Evolutionary conservation across 2,113 vertebrate species (phyloP).

Genomic region (Anguilla japonica): DNA sequence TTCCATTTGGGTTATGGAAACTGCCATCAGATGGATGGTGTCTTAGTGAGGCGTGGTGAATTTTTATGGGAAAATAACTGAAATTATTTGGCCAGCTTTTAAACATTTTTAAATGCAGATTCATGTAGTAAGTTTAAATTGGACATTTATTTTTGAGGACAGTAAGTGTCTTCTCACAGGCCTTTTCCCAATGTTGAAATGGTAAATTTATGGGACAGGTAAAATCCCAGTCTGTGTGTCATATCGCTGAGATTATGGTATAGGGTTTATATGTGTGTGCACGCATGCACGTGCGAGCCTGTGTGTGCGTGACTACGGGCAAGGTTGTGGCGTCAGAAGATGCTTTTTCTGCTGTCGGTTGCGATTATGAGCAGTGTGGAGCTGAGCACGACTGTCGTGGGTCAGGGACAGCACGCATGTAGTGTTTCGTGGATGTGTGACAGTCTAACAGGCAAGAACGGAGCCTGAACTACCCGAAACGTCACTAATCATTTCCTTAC

Average conservation of each 20-base stretch:
- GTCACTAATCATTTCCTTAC: neutral
- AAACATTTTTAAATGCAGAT: neutral
- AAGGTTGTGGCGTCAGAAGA: conserved; percentile 35
- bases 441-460: neutral
- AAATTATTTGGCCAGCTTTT: neutral
- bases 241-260: no score
- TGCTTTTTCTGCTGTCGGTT: conserved; percentile 41
- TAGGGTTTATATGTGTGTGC: no score
- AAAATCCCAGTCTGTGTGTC: no score
- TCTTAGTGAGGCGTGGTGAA: no score
- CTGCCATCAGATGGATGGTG: neutral
- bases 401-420: neutral
- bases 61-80: no score
- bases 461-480: neutral
- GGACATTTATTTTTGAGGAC: neutral
- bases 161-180: no score
- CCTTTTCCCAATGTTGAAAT: no score
- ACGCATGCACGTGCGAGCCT: neutral
- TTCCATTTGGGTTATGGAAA: neutral
- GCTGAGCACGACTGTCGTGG: conserved; percentile 2
- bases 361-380: conserved; percentile 38
- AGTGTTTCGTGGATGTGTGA: neutral
- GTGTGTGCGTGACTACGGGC: conserved; percentile 39
- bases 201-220: neutral
- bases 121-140: neutral